Evolutionary conservation across 2,113 vertebrate genomes (phyloP), one percentile per base, ranked within the genome.

Genomic region (Dissostichus mawsoni): DNA sequence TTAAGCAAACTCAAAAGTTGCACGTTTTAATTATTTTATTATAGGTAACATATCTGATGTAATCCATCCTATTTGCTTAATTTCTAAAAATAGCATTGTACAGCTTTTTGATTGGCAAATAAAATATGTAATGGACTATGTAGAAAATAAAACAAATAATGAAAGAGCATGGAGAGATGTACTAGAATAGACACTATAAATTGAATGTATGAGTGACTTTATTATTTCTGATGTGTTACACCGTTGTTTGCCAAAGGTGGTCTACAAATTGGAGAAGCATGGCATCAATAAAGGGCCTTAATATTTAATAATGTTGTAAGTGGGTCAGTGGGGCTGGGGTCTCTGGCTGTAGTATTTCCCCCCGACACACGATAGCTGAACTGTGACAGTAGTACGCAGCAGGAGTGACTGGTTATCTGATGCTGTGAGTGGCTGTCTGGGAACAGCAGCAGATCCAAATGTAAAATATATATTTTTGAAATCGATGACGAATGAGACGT

Each of bases 261-360:
- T 1, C 25, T 12, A 7, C 7, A 23, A 36, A 48, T 78, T 52
- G n/a, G 36, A 78, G 59, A n/a, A n/a, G 41, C 0, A 16, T 1
- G 25, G 25, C 56, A 56, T 25, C 1, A 0, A n/a, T 57, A n/a
- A 52, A 45, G 20, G 63, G 41, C 52, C 7, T 91, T 84, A 74
- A 91, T 92, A 82, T 87, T 92, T 88, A 47, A 90, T 92, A 84
- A 84, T 56, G 16, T 33, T 80, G 45, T 52, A 91, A 90, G 84
- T 90, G 74, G 86, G 90, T 92, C 87, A 91, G 75, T 75, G 56
- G 76, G 41, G 70, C 82, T 73, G 58, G 61, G 61, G 62, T 69
- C 48, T 74, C 69, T 77, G 66, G 17, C 55, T 81, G 59, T 8
- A 36, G 14, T 62, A 33, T 65, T 83, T 53, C 47, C 55, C 61